Base-by-base conservation (phyloP, 2,113 vertebrate species). In the Puntigrus tetrazona region DNA sequence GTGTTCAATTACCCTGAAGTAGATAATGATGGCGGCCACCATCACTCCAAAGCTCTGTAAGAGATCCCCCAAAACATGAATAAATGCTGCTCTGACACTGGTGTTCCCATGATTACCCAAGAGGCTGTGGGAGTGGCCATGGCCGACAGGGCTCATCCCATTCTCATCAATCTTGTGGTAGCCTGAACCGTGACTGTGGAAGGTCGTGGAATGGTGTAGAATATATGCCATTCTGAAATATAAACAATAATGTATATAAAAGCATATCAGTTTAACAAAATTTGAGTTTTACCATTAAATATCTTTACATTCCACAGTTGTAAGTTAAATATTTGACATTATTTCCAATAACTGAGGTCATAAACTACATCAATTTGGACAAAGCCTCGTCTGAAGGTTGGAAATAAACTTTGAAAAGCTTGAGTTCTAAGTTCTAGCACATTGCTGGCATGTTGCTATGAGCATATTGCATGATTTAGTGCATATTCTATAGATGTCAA, bases 11-110 rank as follows among this genome's bases (percentile, higher is more conserved):
- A 99, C 98, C 97, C 97, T 96, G 90, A 98, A 96, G 91, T 95
- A 99, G 94, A 99, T 99, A 91, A 99, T 91, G 77, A 91, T 93
- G 45, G 98, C 97, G 0, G 98, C 98, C 78, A 97, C 94, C 85
- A 97, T 94, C 88, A 99, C 97, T 0, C 98, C 96, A 0, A 99
- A 0, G 45, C 98, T 99, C 92, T 99, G 98, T 89, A 99, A 94
- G 55, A 99, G 95, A 78, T 99, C 98, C 1, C 98, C 98, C 81
- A 99, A 87, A 85, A 99, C 97, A 0, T 99, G 98, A 82, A 99
- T 94, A 29, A 99, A 99, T 72, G 98, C 98, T 0, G 98, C 98
- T 0, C 96, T 93, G 75, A 99, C 94, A 0, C 98, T 99, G 63
- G 97, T 97, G 94, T 96, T 99, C 87, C 95, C 91, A 0, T 95